A percentile compares a stretch with the other conserved stretches of the same genome.
phyloP scores from a whole-genome alignment of 2,888 invertebrate genomes.

The Fragum whitleyi region DNA sequence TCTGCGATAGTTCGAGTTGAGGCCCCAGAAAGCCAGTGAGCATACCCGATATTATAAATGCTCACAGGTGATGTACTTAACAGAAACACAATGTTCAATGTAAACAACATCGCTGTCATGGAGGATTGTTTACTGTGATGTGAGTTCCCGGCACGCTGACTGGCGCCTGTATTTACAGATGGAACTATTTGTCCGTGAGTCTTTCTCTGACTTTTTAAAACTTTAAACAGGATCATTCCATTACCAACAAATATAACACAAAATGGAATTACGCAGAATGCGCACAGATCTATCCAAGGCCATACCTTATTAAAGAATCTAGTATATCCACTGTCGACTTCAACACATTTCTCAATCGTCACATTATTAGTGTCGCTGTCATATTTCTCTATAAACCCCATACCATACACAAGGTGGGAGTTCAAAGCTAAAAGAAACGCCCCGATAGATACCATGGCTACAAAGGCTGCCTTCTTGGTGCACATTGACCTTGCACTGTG shows the following conservation, averaged over 20 bases:
- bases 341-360: slow-evolving; percentile 48
- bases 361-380: slow-evolving; percentile 17
- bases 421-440: slow-evolving; percentile 67
- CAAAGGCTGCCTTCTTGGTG: slow-evolving; percentile 59
- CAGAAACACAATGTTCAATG: slow-evolving; percentile 74
- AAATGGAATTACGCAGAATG: slow-evolving; percentile 76
- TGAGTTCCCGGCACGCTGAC: not conserved
- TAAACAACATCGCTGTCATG: slow-evolving; percentile 74
- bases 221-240: slow-evolving; percentile 71
- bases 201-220: slow-evolving; percentile 61
- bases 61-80: slow-evolving; percentile 73
- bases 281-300: slow-evolving; percentile 79
- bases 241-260: slow-evolving; percentile 74
- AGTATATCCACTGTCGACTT: slow-evolving; percentile 49
- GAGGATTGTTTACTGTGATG: slow-evolving; percentile 63
- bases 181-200: slow-evolving; percentile 35
- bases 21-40: slow-evolving; percentile 54
- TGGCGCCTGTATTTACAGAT: not conserved
- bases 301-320: slow-evolving; percentile 66
- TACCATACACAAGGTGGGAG: slow-evolving; percentile 71
- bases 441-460: slow-evolving; percentile 52
- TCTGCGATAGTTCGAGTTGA: slow-evolving; percentile 21
- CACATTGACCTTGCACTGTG: slow-evolving; percentile 69
- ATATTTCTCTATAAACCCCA: slow-evolving; percentile 38
- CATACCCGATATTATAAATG: slow-evolving; percentile 67